These are phyloP conservation scores for Ramphastos sulfuratus DNA, from an alignment of 2,113 vertebrate genomes.

Conservation along the genomic window DNA sequence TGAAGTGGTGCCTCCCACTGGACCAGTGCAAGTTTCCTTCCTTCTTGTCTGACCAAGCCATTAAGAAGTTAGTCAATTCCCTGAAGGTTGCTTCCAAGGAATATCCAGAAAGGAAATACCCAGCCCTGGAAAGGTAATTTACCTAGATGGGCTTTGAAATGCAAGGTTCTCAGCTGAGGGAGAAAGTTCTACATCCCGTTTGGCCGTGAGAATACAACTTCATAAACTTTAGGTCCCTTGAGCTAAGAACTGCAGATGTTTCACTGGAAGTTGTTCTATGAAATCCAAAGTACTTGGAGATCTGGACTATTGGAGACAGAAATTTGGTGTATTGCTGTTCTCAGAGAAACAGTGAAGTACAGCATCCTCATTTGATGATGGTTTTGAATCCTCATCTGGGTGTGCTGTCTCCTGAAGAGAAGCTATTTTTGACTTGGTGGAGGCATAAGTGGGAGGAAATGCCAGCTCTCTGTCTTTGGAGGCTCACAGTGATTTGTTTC, in stretches of 20 bases:
- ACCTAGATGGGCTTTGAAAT: constrained; percentile 73
- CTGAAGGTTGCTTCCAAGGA: constrained; percentile 70
- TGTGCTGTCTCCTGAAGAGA: background rate
- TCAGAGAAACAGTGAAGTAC: background rate
- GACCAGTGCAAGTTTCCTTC: constrained; percentile 78
- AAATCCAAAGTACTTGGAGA: constrained; percentile 33
- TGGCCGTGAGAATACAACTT: background rate
- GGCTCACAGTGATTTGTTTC: background rate
- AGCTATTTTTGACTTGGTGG: constrained; percentile 53
- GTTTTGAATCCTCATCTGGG: background rate
- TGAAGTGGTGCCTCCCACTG: constrained; percentile 67
- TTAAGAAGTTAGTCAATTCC: constrained; percentile 77
- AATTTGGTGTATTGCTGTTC: background rate
- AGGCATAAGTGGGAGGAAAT: constrained; percentile 54
- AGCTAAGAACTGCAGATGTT: constrained; percentile 10
- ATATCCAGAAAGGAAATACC: constrained; percentile 75
- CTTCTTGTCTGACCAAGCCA: constrained; percentile 78
- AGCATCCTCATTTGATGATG: background rate
- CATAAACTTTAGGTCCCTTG: constrained; percentile 7
- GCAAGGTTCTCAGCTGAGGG: constrained; percentile 37
- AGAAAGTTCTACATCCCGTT: constrained; percentile 35
- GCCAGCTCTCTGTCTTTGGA: constrained; percentile 18
- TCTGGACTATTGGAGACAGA: background rate
- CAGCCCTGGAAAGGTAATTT: constrained; percentile 78
- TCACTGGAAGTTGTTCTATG: constrained; percentile 2